phyloP scores from a whole-genome alignment of 2,888 invertebrate genomes.

The Acrobasis consociella region DNA sequence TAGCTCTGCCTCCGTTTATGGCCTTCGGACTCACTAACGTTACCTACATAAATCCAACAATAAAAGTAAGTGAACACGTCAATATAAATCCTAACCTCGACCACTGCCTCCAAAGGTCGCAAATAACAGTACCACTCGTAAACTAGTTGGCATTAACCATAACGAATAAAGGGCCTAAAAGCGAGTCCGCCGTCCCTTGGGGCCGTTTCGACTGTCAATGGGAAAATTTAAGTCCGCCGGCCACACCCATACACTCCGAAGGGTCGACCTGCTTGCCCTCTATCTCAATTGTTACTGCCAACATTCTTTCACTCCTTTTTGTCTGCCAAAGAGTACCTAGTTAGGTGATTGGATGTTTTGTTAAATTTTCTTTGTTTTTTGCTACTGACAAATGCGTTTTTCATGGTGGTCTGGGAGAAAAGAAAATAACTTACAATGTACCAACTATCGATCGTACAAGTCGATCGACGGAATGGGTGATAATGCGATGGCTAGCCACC shows the following conservation, averaged over 20 bases:
- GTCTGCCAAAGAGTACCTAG: slow-evolving; percentile 36
- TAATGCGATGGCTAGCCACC: too few relatives aligned
- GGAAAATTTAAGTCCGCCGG: slow-evolving; percentile 80
- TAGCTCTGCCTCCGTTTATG: too few relatives aligned
- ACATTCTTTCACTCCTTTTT: slow-evolving; percentile 49
- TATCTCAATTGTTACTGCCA: slow-evolving; percentile 73
- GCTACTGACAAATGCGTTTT: too few relatives aligned
- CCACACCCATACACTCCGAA: slow-evolving; percentile 80
- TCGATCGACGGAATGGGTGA: too few relatives aligned
- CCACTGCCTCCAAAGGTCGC: slow-evolving; percentile 58
- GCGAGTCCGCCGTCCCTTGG: slow-evolving; percentile 74
- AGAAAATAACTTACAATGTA: too few relatives aligned
- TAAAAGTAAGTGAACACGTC: slow-evolving; percentile 17
- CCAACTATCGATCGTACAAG: too few relatives aligned
- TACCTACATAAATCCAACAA: slow-evolving; percentile 17
- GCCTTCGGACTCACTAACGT: slow-evolving; percentile 3
- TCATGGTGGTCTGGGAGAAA: too few relatives aligned
- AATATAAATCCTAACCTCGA: slow-evolving; percentile 29
- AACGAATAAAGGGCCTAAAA: slow-evolving; percentile 82
- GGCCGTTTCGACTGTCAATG: slow-evolving; percentile 82
- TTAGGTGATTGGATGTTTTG: slow-evolving; percentile 1
- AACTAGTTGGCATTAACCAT: slow-evolving; percentile 80
- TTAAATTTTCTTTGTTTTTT: too few relatives aligned
- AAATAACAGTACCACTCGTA: slow-evolving; percentile 76
- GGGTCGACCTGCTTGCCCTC: slow-evolving; percentile 78